Base-by-base conservation (phyloP, 2,797 vertebrate genomes). In the Ispidina lecontei region DNA sequence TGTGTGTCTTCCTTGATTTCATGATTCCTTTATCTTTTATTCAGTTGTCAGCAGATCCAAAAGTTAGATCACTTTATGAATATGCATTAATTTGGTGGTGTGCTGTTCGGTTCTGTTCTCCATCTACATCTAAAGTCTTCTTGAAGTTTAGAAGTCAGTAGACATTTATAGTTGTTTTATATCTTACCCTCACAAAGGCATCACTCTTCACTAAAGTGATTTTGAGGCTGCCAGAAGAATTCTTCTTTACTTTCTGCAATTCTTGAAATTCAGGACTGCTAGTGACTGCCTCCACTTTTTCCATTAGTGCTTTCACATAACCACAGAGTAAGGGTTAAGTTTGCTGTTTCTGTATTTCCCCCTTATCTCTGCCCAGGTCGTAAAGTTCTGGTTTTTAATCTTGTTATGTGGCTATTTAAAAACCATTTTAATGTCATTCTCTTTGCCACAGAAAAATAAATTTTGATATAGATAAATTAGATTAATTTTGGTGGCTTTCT, bases 401-500 rank as follows among this genome's bases (percentile, higher is more conserved):
- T 92, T 85, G 10, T 62, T 96, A 71, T 90, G 55, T 80, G 70
- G 35, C 29, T 92, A 44, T 92, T 96, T 94, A 77, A 78, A 95
- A 97, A 76, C 82, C 31, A 62, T 73, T 93, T 54, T 86, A 82
- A 18, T 41, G 35, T 58, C 51, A n/a, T 76, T 75, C 73, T 96
- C 74, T 22, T 12, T 31, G 79, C 55, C 81, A 63, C 33, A 54
- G 58, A 87, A 90, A 85, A 96, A 33, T 23, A 80, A 88, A 86
- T 96, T 97, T 96, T 90, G 63, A 82, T 95, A 83, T 37, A 82
- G 52, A 35, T 96, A 84, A 88, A 43, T 95, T 89, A 83, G 76
- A 89, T 96, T 89, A 84, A 88, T 97, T 96, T 95, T 89, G 76
- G 56, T 87, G 86, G 58, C 41, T 79, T 93, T 90, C 94, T 89